Conservation (phyloP, 1,140 invertebrate genomes). For the Drusus annulatus region DNA sequence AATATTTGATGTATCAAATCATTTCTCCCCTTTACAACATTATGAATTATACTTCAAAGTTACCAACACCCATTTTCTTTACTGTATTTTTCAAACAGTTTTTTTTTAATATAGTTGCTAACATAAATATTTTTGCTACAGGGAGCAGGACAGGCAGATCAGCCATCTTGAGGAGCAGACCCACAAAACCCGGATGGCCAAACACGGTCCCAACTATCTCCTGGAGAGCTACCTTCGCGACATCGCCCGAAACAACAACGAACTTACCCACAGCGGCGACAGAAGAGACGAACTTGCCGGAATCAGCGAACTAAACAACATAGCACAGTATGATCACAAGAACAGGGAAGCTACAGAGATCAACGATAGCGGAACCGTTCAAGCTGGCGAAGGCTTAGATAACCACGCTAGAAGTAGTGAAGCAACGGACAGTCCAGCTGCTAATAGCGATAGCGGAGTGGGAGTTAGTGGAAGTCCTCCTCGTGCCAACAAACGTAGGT, state of each 20-base stretch:
- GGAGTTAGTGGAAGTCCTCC: conserved; percentile 69
- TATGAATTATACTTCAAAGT: too few species aligned
- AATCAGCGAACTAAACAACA: conserved; percentile 56
- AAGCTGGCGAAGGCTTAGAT: conserved; percentile 66
- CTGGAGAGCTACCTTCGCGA: conserved; percentile 82
- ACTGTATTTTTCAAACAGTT: too few species aligned
- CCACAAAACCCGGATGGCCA: conserved; percentile 78
- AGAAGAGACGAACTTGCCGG: conserved; percentile 57
- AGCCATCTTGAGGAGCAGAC: conserved; percentile 83
- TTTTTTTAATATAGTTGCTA: too few species aligned
- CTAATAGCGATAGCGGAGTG: conserved; percentile 75
- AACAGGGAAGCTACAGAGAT: neutral
- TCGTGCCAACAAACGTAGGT: conserved; percentile 70
- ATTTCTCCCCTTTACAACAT: too few species aligned
- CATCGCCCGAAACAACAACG: conserved; percentile 61
- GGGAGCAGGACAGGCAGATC: conserved; percentile 85
- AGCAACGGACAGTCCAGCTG: conserved; percentile 69
- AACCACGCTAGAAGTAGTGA: conserved; percentile 69
- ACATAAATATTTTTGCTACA: conserved; percentile 64
- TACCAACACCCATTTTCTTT: too few species aligned
- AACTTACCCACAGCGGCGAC: conserved; percentile 62
- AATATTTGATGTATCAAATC: too few species aligned
- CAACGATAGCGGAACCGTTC: neutral
- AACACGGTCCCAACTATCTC: conserved; percentile 86
- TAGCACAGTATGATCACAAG: conserved; percentile 32